These are phyloP conservation scores for Hyperoodon ampullatus DNA, from an alignment of 2,113 vertebrate genomes.

Conservation along the genomic window DNA sequence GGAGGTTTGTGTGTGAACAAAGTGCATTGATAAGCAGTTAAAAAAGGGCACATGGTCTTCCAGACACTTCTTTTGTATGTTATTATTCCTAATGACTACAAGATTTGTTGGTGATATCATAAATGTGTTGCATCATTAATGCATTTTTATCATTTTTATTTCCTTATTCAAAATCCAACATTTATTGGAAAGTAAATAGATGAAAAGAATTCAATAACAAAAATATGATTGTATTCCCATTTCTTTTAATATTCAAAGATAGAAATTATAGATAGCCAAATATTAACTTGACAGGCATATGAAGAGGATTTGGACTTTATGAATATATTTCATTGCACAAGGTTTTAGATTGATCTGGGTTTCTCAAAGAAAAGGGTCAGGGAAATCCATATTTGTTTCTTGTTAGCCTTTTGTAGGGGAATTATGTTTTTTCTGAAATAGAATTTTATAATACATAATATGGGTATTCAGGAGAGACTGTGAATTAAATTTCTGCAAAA, in stretches of 20 bases:
- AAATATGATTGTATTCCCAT: neutral
- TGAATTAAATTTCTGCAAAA: neutral
- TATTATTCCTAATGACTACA: neutral
- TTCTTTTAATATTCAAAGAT: neutral
- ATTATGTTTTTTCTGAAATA: neutral
- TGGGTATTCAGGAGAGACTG: neutral
- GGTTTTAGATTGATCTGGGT: neutral
- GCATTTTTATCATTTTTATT: neutral
- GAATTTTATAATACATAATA: neutral
- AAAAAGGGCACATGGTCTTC: neutral
- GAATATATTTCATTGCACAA: neutral
- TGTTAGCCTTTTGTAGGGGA: neutral
- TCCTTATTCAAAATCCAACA: conserved; percentile 24
- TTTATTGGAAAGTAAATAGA: neutral
- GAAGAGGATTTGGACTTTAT: neutral
- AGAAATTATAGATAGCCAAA: neutral
- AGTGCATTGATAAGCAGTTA: neutral
- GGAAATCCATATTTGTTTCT: conserved; percentile 10
- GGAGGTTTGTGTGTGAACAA: neutral
- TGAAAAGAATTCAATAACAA: neutral
- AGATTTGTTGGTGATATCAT: neutral
- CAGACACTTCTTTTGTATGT: neutral
- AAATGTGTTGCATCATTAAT: neutral
- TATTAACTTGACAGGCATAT: neutral
- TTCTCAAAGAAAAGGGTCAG: neutral